Conservation (phyloP, 2,113 vertebrate genomes). For the Psilopogon haemacephalus region DNA sequence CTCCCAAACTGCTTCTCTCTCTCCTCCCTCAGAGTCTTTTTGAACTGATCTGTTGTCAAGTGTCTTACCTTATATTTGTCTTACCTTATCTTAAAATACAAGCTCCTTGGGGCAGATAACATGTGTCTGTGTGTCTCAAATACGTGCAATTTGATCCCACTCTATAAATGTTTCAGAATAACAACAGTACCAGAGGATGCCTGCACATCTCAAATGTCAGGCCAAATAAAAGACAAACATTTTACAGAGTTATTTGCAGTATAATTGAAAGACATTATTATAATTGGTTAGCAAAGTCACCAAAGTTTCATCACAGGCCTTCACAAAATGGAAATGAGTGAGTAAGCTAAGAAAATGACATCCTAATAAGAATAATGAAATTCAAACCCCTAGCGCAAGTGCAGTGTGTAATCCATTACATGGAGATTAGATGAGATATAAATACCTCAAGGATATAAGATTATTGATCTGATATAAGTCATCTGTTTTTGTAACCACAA, state of each 20-base stretch:
- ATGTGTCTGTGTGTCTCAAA: neutral
- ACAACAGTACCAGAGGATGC: neutral
- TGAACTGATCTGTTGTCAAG: neutral
- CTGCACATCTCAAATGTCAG: constrained; percentile 20
- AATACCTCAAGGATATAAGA: constrained; percentile 55
- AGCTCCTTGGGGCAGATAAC: neutral
- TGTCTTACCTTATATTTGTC: neutral
- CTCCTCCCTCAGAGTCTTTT: neutral
- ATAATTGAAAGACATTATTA: constrained; percentile 51
- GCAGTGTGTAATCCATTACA: constrained; percentile 44
- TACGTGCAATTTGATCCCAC: neutral
- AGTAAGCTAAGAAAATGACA: constrained; percentile 46
- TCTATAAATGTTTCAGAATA: constrained; percentile 38
- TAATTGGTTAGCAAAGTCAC: constrained; percentile 49
- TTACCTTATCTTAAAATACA: neutral
- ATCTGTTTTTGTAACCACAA: constrained; percentile 17
- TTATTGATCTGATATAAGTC: constrained; percentile 42
- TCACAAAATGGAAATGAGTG: constrained; percentile 57
- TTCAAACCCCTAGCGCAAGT: constrained; percentile 18
- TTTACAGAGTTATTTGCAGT: constrained; percentile 41
- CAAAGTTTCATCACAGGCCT: constrained; percentile 19
- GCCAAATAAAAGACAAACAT: constrained; percentile 33
- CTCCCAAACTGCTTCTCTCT: neutral
- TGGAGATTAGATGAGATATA: constrained; percentile 44
- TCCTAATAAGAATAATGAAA: constrained; percentile 67